Evolutionary conservation across 2,888 invertebrate species (phyloP), one percentile per base, ranked within the genome.

Genomic region (Ceriagrion tenellum): DNA sequence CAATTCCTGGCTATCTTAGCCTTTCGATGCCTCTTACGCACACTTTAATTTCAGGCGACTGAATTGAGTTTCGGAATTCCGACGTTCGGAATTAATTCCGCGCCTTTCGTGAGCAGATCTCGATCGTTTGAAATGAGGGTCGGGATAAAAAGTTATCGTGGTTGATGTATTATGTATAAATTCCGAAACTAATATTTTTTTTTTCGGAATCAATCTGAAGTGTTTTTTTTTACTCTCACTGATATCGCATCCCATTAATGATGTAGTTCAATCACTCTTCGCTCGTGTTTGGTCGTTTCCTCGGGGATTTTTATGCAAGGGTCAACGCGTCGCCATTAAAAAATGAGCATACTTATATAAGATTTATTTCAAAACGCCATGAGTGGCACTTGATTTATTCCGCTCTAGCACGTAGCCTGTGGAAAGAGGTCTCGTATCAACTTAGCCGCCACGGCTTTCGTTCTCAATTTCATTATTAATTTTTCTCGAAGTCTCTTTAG

Each of bases 81-180:
- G 35, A 3, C 8, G 81, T 30, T 35, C 16, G 30, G 35, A 81
- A 35, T 81, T 26, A 81, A 81, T 81, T 35, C 81, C 2, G 35
- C 35, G 35, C 35, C 23, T 35, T 47, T 30, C 35, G 81, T 1
- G 26, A 26, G n/a, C 69, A 81, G 35, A 81, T 26, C 35, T 81
- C 81, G 30, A 30, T 35, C 35, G 18, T 35, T 81, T 0, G 81
- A 81, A 81, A 81, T 81, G 81, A 35, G 81, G 81, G 1, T 35
- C 30, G 30, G 30, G 3, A 35, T 35, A 81, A 81, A 81, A 35
- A 81, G 16, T 0, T 13, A 6, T 35, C 81, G 35, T 81, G 81
- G 35, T 81, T 81, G 81, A 81, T 81, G 81, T 35, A 35, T 81
- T 16, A 81, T 81, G 23, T 69, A 69, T 81, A 69, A 69, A 69